Evolutionary conservation across 2,113 vertebrate genomes (phyloP).

Genomic region (Polypterus senegalus): DNA sequence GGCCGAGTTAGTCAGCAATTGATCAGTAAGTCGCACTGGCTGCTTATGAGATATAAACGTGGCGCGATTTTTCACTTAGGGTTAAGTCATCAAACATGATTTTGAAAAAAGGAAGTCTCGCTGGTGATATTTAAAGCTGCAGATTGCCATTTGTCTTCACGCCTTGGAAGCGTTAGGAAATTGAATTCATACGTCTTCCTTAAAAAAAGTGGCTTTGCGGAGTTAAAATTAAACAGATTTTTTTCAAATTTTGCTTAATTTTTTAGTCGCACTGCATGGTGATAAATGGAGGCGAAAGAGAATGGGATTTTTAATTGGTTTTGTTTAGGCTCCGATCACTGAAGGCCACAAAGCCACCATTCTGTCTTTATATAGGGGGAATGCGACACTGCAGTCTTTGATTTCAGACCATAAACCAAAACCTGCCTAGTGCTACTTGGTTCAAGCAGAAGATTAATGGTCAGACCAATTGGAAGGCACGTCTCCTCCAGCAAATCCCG

Average conservation of each 20-base stretch:
- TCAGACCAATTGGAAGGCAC: too few species aligned
- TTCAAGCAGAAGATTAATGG: too few species aligned
- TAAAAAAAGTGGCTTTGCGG: not conserved
- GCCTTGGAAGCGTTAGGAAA: not conserved
- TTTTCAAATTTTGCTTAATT: not conserved
- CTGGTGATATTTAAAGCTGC: not conserved
- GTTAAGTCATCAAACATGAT: not conserved
- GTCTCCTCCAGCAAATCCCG: too few species aligned
- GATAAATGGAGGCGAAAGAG: not conserved
- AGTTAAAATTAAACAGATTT: not conserved
- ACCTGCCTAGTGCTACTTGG: too few species aligned
- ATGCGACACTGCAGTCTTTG: too few species aligned
- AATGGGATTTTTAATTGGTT: constrained; percentile 1
- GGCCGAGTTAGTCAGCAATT: not conserved
- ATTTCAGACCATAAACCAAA: too few species aligned
- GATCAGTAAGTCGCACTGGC: not conserved
- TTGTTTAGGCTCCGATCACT: not conserved
- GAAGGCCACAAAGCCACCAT: too few species aligned
- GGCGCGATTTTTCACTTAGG: not conserved
- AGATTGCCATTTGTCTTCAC: not conserved
- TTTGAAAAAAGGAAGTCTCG: not conserved
- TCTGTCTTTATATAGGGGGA: too few species aligned
- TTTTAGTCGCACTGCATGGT: not conserved
- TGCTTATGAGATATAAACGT: not conserved
- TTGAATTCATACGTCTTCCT: not conserved